phyloP scores from a whole-genome alignment of 1,140 invertebrate genomes.

The Paralvinella palmiformis region DNA sequence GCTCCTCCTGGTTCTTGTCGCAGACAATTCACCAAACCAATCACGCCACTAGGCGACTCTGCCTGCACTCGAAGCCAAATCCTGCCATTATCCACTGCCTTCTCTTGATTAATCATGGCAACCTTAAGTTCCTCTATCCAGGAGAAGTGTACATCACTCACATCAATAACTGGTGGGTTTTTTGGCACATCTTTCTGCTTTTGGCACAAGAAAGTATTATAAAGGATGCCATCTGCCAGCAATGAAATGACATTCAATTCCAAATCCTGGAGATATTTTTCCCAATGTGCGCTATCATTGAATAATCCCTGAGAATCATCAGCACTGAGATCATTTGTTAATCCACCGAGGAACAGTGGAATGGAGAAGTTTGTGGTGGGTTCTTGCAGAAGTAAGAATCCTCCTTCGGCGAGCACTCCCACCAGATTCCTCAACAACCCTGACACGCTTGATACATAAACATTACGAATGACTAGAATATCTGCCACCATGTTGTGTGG shows the following conservation, averaged over 20 bases:
- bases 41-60: constrained; percentile 59
- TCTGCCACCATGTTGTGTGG: too few relatives aligned
- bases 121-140: constrained; percentile 78
- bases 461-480: constrained; percentile 19
- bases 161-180: constrained; percentile 20
- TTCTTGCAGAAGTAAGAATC: constrained; percentile 74
- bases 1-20: constrained; percentile 74
- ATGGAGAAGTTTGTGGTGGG: constrained; percentile 52
- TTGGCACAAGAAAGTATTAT: constrained; percentile 38
- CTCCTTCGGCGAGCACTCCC: constrained; percentile 61
- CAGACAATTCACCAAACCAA: constrained; percentile 85
- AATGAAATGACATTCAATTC: constrained; percentile 48
- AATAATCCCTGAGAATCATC: constrained; percentile 30
- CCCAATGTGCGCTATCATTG: constrained; percentile 36
- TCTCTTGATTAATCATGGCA: constrained; percentile 49
- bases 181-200: constrained; percentile 10
- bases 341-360: constrained; percentile 26
- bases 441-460: not conserved
- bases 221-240: constrained; percentile 38
- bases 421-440: constrained; percentile 49
- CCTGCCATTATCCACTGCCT: constrained; percentile 47
- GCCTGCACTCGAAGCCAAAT: constrained; percentile 41
- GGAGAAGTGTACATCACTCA: constrained; percentile 45
- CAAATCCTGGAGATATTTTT: constrained; percentile 46
- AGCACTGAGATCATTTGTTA: not conserved